phyloP scores from a whole-genome alignment of 2,888 invertebrate genomes.

The Dichetophora obliterata region DNA sequence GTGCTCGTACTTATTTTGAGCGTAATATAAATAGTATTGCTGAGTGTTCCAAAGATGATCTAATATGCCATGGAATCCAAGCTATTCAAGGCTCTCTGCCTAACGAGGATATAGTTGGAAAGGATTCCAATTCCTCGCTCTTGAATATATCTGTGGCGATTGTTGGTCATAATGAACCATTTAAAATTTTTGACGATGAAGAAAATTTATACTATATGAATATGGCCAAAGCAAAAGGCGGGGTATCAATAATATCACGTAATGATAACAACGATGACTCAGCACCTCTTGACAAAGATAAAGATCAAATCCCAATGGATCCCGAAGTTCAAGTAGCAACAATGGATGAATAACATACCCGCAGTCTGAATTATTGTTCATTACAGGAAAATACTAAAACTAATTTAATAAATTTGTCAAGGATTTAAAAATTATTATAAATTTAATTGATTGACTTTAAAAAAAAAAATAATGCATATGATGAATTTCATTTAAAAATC shows the following conservation, averaged over 20 bases:
- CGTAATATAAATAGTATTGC: conserved; percentile 84
- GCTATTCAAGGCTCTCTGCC: conserved; percentile 96
- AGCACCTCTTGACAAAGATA: conserved; percentile 64
- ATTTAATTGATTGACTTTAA: too few species aligned
- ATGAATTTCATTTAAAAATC: too few species aligned
- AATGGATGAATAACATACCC: conserved; percentile 56
- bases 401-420: too few species aligned
- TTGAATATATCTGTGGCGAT: conserved; percentile 87
- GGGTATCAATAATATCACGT: conserved; percentile 55
- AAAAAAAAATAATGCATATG: too few species aligned
- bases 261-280: conserved; percentile 67
- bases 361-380: too few species aligned
- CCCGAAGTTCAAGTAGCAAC: conserved; percentile 70
- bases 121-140: conserved; percentile 58
- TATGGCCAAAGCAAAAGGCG: conserved; percentile 58
- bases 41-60: conserved; percentile 81
- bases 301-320: conserved; percentile 62
- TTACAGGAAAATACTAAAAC: too few species aligned
- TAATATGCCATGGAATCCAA: conserved; percentile 93
- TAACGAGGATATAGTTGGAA: conserved; percentile 88
- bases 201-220: conserved; percentile 70
- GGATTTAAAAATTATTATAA: too few species aligned
- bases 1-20: conserved; percentile 97
- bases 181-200: conserved; percentile 85
- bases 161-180: conserved; percentile 86